A percentile compares a stretch with the other conserved stretches of the same genome.
These are phyloP conservation scores for Coregonus clupeaformis DNA, from an alignment of 2,113 vertebrate species.

Conservation along the genomic window DNA sequence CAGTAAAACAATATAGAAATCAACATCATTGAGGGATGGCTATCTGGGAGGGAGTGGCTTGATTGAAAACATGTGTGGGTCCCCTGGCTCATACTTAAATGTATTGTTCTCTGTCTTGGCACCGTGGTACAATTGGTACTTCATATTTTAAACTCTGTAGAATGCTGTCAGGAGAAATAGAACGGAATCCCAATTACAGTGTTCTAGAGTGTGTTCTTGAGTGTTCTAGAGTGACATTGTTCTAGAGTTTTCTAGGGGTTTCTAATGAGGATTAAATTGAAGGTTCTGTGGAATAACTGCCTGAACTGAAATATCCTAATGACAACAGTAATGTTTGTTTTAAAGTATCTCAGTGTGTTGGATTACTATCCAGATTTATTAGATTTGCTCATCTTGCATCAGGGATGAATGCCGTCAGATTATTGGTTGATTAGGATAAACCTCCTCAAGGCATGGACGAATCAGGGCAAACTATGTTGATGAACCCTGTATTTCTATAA, in stretches of 20 bases:
- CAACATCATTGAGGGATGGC: slow-evolving; percentile 27
- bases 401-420: not conserved
- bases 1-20: slow-evolving; percentile 34
- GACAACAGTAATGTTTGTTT: not conserved
- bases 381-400: not conserved
- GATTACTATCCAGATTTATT: slow-evolving; percentile 3
- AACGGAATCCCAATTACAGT: not conserved
- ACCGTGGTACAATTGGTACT: slow-evolving; percentile 47
- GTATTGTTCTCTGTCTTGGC: slow-evolving; percentile 45
- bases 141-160: slow-evolving; percentile 48
- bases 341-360: slow-evolving; percentile 25
- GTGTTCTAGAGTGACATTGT: not conserved
- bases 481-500: not conserved
- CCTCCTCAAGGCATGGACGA: slow-evolving; percentile 2
- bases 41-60: slow-evolving; percentile 43
- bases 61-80: slow-evolving; percentile 69
- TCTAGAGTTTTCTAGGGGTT: not conserved
- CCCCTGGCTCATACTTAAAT: slow-evolving; percentile 25
- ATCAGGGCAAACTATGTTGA: not conserved
- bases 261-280: not conserved
- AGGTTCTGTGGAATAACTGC: slow-evolving; percentile 11
- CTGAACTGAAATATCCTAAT: slow-evolving; percentile 16
- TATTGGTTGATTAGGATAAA: slow-evolving; percentile 7
- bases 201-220: not conserved
- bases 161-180: not conserved